Conservation (phyloP, 2,797 vertebrate genomes). For the Tokudaia tokunoshimensis region DNA sequence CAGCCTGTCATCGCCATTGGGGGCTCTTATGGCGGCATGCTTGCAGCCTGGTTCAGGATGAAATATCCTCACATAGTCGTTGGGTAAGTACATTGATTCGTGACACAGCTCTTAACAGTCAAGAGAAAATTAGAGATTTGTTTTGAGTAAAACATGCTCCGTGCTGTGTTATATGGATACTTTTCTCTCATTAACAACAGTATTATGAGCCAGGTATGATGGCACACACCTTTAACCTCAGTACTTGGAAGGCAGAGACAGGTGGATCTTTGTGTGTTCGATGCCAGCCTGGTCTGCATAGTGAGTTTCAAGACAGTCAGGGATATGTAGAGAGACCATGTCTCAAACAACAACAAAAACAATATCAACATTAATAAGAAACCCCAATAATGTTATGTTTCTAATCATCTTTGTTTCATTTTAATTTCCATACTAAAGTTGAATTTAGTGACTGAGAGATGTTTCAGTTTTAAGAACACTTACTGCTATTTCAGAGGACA, state of each 20-base stretch:
- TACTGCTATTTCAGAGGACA: background rate
- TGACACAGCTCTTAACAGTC: constrained; percentile 10
- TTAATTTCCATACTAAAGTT: constrained; percentile 44
- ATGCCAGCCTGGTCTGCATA: background rate
- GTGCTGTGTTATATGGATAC: background rate
- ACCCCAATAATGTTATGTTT: constrained; percentile 20
- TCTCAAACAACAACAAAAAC: background rate
- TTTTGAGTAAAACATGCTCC: constrained; percentile 6
- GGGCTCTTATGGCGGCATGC: constrained; percentile 98
- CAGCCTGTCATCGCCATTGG: constrained; percentile 96
- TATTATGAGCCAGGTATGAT: background rate
- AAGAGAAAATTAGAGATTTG: constrained; percentile 4
- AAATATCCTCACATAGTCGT: constrained; percentile 95
- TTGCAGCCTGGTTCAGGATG: constrained; percentile 98
- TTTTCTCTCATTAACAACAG: background rate
- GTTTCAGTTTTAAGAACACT: constrained; percentile 68
- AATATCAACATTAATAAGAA: background rate
- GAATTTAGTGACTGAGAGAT: background rate
- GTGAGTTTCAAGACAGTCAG: background rate
- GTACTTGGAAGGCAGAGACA: background rate
- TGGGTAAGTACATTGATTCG: constrained; percentile 91
- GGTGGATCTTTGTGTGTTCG: background rate
- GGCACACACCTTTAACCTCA: background rate
- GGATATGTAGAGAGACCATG: background rate
- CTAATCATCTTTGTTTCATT: constrained; percentile 37